These are phyloP conservation scores for Thysanoteuthis rhombus DNA, from an alignment of 2,888 invertebrate species.

Conservation along the genomic window DNA sequence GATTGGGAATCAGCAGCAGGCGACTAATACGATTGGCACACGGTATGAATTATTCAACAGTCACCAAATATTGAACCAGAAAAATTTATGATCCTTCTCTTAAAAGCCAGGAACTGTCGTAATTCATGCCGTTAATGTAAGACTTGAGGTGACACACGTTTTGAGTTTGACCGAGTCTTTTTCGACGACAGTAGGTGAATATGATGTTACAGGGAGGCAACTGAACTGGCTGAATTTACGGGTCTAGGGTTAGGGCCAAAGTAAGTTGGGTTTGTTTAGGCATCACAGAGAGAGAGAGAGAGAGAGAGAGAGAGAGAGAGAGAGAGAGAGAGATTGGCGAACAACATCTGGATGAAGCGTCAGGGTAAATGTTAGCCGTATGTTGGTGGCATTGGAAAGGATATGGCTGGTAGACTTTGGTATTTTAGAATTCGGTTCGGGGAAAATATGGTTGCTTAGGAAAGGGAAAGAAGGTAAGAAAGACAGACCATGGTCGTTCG, in stretches of 20 bases:
- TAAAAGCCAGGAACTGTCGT: not conserved
- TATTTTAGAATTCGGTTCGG: not conserved
- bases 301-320: not conserved
- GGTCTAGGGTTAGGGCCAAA: not conserved
- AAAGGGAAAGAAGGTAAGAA: not conserved
- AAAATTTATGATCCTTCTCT: not conserved
- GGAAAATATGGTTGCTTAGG: not conserved
- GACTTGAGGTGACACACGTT: not conserved
- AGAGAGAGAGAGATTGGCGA: not conserved
- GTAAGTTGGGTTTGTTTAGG: not conserved
- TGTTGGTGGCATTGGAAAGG: not conserved
- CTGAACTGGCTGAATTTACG: not conserved
- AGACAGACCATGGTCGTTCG: not conserved
- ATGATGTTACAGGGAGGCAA: not conserved
- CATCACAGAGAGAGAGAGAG: not conserved
- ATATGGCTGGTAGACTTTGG: not conserved
- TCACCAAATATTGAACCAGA: not conserved
- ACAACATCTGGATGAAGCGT: not conserved
- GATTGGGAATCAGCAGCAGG: not conserved
- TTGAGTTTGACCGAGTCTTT: not conserved
- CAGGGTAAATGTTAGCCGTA: not conserved
- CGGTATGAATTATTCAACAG: not conserved
- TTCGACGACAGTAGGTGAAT: not conserved
- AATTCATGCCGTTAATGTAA: not conserved
- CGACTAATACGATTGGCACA: not conserved